Percentiles rank a stretch among this genome's conserved stretches.
Conservation (phyloP, 2,888 invertebrate genomes). For the Zeuzera pyrina region DNA sequence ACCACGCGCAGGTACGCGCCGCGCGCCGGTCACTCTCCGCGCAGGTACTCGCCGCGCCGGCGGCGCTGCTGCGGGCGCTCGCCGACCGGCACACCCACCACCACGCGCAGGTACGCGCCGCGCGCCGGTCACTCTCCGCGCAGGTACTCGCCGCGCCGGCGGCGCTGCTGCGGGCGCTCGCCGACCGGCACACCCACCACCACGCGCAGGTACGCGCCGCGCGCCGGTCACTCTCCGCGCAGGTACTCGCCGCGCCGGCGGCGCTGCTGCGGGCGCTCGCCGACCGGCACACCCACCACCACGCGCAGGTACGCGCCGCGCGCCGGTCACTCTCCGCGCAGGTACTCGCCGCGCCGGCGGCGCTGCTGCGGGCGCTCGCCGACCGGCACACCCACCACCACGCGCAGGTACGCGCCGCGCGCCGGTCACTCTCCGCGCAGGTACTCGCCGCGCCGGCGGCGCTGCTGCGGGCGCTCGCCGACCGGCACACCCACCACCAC, state of each 20-base stretch:
- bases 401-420: conserved; percentile 22
- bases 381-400: conserved; percentile 8
- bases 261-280: neutral
- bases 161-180: conserved; percentile 77
- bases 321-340: too few species aligned
- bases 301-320: conserved; percentile 23
- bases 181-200: conserved; percentile 26
- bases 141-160: conserved; percentile 63
- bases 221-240: too few species aligned
- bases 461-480: neutral
- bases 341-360: too few species aligned
- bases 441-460: too few species aligned
- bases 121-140: conserved; percentile 41
- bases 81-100: conserved; percentile 27
- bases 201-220: conserved; percentile 3
- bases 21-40: conserved; percentile 43
- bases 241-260: too few species aligned
- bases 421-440: too few species aligned
- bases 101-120: conserved; percentile 27
- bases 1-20: conserved; percentile 24
- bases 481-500: conserved; percentile 9
- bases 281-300: conserved; percentile 5
- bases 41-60: conserved; percentile 55
- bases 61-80: conserved; percentile 78
- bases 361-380: neutral